phyloP scores from a whole-genome alignment of 2,888 invertebrate genomes.

The Noctua comes region DNA sequence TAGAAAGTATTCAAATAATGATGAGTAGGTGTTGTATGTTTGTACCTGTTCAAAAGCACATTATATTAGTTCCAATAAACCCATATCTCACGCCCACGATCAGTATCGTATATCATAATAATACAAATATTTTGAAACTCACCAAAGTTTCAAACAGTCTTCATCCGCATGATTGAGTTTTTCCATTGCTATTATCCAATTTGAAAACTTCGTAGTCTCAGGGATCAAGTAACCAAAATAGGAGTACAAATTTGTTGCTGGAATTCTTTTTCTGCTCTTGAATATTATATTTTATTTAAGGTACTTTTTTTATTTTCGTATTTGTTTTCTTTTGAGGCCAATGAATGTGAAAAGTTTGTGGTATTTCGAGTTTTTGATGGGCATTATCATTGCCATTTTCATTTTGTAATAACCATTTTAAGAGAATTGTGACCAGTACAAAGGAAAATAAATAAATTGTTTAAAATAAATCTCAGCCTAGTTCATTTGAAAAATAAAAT shows the following conservation, averaged over 20 bases:
- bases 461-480: neutral
- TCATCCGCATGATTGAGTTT: conserved; percentile 59
- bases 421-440: neutral
- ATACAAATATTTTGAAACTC: conserved; percentile 49
- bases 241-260: conserved; percentile 41
- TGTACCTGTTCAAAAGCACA: neutral
- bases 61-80: conserved; percentile 21
- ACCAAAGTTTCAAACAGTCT: conserved; percentile 51
- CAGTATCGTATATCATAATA: conserved; percentile 33
- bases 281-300: conserved; percentile 20
- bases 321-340: conserved; percentile 32
- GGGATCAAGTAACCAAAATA: conserved; percentile 59
- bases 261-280: conserved; percentile 46
- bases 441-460: conserved; percentile 7
- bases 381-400: conserved; percentile 9
- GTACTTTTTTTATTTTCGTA: conserved; percentile 26
- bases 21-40: neutral
- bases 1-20: neutral
- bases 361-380: conserved; percentile 8
- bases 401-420: neutral
- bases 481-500: conserved; percentile 2
- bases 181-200: conserved; percentile 59
- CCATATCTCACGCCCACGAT: conserved; percentile 2
- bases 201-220: conserved; percentile 52
- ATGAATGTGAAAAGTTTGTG: conserved; percentile 30